phyloP scores from a whole-genome alignment of 2,888 invertebrate genomes.

The Augiades crinisus region DNA sequence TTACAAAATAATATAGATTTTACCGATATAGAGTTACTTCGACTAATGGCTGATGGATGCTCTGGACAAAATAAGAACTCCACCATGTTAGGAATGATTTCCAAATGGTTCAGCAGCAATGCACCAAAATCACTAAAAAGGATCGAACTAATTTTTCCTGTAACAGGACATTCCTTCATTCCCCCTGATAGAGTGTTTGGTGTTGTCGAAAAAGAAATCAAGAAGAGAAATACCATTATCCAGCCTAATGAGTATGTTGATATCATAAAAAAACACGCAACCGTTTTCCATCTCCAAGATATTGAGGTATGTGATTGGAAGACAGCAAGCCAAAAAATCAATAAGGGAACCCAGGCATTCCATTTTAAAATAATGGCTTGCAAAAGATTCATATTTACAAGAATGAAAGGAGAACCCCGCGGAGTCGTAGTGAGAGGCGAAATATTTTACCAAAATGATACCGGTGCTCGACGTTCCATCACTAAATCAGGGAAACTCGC shows the following conservation, averaged over 20 bases:
- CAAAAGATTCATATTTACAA: not conserved
- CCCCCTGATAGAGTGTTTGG: constrained; percentile 29
- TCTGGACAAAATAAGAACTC: too few relatives aligned
- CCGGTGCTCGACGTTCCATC: not conserved
- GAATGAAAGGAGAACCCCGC: not conserved
- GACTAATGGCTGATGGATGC: too few relatives aligned
- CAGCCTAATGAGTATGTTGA: not conserved
- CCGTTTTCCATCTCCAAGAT: not conserved
- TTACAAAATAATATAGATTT: too few relatives aligned
- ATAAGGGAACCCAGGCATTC: not conserved
- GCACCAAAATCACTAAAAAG: constrained; percentile 3
- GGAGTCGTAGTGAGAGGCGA: too few relatives aligned
- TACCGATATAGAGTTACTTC: too few relatives aligned
- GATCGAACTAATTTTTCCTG: constrained; percentile 30
- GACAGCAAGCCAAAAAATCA: not conserved
- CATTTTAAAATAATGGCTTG: not conserved
- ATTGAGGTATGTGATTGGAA: not conserved
- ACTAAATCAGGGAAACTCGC: not conserved
- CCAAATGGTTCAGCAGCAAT: not conserved
- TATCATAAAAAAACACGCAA: not conserved
- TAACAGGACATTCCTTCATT: constrained; percentile 31
- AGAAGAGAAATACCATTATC: not conserved
- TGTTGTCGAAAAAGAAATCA: constrained; percentile 26
- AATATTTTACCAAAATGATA: not conserved
- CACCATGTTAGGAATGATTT: not conserved